Base-by-base conservation (phyloP, 2,113 vertebrate species). In the Oryzias melastigma region DNA sequence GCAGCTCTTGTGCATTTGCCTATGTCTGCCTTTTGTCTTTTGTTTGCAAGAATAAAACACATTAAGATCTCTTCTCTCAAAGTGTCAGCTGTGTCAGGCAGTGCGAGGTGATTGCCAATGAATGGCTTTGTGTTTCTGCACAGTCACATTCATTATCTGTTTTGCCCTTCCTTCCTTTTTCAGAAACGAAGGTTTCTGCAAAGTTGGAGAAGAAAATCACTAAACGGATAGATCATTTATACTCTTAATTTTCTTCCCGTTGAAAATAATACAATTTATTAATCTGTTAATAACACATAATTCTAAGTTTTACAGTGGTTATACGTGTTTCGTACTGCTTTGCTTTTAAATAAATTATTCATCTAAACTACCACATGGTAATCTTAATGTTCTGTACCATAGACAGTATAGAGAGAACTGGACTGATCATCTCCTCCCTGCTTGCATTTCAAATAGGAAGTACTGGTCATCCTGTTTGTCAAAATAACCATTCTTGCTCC, bases 81-180 rank as follows among this genome's bases (percentile, higher is more conserved):
- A 71, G 78, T 81, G 84, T 85, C 83, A 85, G 77, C 82, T 86
- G 86, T 85, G 80, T 77, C 80, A 81, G 80, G 68, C 88, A 70
- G 60, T 71, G 80, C 63, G 52, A 80, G 85, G 77, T 85, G 86
- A 88, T 85, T 86, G 75, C 80, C 48, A 76, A 65, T 85, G 76
- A 87, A 71, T 55, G 49, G 62, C 78, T 84, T 85, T 87, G 84
- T 87, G 78, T 85, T 80, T 76, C 71, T 52, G 57, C 25, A 63
- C 54, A 69, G 83, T 86, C 79, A 79, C 75, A 71, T 70, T 78
- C 77, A 77, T 80, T 84, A 70, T 85, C 70, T 78, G 47, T 73
- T 76, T 75, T 69, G 63, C 62, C 62, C 65, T 80, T 81, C 72
- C 77, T 84, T 86, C 77, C 82, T 70, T 62, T 52, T 85, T 71